A percentile compares a stretch with the other conserved stretches of the same genome.
phyloP scores from a whole-genome alignment of 2,888 invertebrate species.

The Campoplex nolae region DNA sequence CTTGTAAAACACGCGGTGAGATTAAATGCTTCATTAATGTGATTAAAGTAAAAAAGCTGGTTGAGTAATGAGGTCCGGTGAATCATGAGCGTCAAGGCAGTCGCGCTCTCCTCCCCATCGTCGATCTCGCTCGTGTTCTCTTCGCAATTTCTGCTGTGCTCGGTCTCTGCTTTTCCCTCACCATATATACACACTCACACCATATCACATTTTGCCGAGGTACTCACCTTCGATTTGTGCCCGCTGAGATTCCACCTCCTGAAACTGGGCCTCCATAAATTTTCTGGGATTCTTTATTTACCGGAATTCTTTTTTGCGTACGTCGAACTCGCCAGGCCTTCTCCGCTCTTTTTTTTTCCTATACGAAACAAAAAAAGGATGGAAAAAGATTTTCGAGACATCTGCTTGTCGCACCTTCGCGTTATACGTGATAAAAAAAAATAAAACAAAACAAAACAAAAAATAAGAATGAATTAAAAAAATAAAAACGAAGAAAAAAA shows the following conservation, averaged over 20 bases:
- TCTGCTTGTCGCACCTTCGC: slow-evolving; percentile 40
- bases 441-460: not conserved
- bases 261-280: slow-evolving; percentile 60
- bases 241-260: slow-evolving; percentile 49
- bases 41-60: slow-evolving; percentile 84
- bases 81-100: slow-evolving; percentile 79
- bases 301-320: slow-evolving; percentile 15
- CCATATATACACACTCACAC: not conserved
- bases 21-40: slow-evolving; percentile 85
- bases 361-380: not conserved
- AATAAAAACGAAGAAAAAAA: slow-evolving; percentile 19
- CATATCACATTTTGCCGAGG: slow-evolving; percentile 37
- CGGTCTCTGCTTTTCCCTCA: not conserved
- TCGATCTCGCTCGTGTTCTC: slow-evolving; percentile 38
- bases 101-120: slow-evolving; percentile 62
- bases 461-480: slow-evolving; percentile 22
- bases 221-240: slow-evolving; percentile 66
- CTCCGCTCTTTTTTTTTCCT: not conserved
- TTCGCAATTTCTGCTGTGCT: slow-evolving; percentile 40
- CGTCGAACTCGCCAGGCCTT: slow-evolving; percentile 46
- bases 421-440: slow-evolving; percentile 28
- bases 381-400: slow-evolving; percentile 32
- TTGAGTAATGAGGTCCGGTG: slow-evolving; percentile 83
- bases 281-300: slow-evolving; percentile 35
- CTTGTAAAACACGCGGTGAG: slow-evolving; percentile 84